Conservation (phyloP, 2,797 vertebrate genomes). For the Microhierax caerulescens region DNA sequence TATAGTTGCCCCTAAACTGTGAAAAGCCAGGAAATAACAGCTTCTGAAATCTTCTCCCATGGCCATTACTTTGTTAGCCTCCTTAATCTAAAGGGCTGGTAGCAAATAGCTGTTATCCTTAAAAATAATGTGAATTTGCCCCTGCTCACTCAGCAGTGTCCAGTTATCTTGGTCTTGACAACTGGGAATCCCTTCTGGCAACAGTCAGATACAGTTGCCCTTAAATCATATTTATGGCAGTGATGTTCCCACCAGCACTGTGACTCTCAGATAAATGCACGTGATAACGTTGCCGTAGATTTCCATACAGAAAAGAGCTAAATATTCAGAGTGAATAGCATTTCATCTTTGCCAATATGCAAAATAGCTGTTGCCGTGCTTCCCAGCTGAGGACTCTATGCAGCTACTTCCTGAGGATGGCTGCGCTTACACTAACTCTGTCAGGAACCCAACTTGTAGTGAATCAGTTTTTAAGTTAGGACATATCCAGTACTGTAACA, state of each 20-base stretch:
- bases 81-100: not conserved
- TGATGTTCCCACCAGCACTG: not conserved
- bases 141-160: not conserved
- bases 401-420: not conserved
- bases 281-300: not conserved
- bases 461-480: not conserved
- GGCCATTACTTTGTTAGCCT: not conserved
- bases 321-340: not conserved
- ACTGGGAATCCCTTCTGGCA: not conserved
- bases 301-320: not conserved
- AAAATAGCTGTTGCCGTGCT: accelerated
- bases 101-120: not conserved
- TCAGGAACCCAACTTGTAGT: not conserved
- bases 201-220: not conserved
- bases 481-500: not conserved
- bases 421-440: not conserved
- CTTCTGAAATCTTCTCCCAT: not conserved
- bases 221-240: not conserved
- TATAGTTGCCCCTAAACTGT: not conserved
- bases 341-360: not conserved
- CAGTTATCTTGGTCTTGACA: not conserved
- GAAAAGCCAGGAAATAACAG: not conserved
- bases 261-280: not conserved
- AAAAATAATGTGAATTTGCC: not conserved
- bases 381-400: not conserved